Conservation (phyloP, 2,888 invertebrate species). For the Notocelia uddmanniana region DNA sequence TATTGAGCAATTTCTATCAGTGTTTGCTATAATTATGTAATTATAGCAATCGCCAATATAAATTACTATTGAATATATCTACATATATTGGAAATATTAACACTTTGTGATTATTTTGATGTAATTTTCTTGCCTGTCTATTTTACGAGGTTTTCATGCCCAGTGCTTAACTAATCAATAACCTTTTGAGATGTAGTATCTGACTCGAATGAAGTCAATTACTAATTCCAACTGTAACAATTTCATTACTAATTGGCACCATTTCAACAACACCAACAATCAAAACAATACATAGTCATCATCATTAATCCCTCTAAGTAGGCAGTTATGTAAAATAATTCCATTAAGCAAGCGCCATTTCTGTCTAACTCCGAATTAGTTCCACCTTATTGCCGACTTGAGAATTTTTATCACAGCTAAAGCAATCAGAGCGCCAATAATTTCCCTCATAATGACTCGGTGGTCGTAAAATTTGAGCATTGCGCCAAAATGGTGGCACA, state of each 20-base stretch:
- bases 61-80: too few species aligned
- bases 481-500: constrained; percentile 86
- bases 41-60: too few species aligned
- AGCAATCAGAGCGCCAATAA: constrained; percentile 86
- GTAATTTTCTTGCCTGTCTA: background rate
- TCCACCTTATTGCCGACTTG: constrained; percentile 84
- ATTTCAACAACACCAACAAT: constrained; percentile 26
- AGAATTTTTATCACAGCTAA: constrained; percentile 85
- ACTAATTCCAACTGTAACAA: constrained; percentile 2
- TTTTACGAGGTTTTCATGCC: background rate
- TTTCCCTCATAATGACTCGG: constrained; percentile 85
- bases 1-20: too few species aligned
- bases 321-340: constrained; percentile 51
- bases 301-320: constrained; percentile 41
- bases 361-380: constrained; percentile 82
- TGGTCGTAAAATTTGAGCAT: constrained; percentile 85
- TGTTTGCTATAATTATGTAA: too few species aligned
- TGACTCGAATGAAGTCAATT: background rate
- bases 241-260: constrained; percentile 27
- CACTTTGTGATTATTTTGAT: background rate
- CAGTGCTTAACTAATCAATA: too few species aligned
- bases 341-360: constrained; percentile 66
- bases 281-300: constrained; percentile 28
- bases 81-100: too few species aligned
- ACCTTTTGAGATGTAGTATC: background rate